A percentile compares a stretch with the other conserved stretches of the same genome.
Conservation (phyloP, 2,888 invertebrate species). For the Aproaerema taeniolella region DNA sequence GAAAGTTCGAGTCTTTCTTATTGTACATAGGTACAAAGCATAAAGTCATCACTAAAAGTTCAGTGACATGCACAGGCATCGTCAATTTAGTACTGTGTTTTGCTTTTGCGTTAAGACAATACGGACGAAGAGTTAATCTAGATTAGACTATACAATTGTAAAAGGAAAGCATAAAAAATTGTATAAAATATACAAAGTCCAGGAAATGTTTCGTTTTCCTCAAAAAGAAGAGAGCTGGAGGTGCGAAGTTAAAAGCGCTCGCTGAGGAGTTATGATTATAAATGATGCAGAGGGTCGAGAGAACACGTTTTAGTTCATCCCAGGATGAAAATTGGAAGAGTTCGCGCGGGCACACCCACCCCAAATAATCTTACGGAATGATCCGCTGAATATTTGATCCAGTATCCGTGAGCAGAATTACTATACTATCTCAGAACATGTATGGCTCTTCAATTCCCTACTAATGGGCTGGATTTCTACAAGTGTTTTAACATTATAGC, state of each 20-base stretch:
- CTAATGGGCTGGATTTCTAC: not conserved
- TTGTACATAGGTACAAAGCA: too few species aligned
- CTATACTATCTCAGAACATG: slow-evolving; percentile 23
- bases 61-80: not conserved
- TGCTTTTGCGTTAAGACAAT: too few species aligned
- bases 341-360: slow-evolving; percentile 26
- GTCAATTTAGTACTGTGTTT: too few species aligned
- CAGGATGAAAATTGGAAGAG: slow-evolving; percentile 38
- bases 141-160: too few species aligned
- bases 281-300: slow-evolving; percentile 51
- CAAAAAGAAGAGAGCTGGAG: slow-evolving; percentile 43
- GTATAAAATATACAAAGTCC: slow-evolving; percentile 31
- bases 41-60: not conserved
- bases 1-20: too few species aligned
- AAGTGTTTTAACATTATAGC: not conserved
- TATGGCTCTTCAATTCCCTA: slow-evolving; percentile 3
- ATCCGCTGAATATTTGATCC: slow-evolving; percentile 42
- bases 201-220: slow-evolving; percentile 38
- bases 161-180: too few species aligned
- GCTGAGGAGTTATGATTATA: slow-evolving; percentile 55
- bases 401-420: slow-evolving; percentile 30
- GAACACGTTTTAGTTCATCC: slow-evolving; percentile 31
- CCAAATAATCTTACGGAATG: slow-evolving; percentile 32
- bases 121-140: too few species aligned
- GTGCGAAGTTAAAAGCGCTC: slow-evolving; percentile 51